Base-by-base conservation (phyloP, 2,888 invertebrate species). In the Erannis defoliaria region DNA sequence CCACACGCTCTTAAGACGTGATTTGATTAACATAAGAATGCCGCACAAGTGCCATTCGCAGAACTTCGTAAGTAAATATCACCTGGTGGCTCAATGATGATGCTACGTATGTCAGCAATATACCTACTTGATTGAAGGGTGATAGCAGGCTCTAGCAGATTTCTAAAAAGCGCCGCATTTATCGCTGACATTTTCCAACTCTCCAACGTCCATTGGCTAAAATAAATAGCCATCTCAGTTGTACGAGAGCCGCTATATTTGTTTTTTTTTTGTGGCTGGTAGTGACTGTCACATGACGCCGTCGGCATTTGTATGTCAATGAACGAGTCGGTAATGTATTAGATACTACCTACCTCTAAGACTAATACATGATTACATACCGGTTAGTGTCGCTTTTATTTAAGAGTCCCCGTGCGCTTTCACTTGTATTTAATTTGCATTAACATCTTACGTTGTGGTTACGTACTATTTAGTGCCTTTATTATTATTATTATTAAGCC, bases 401-500 rank as follows among this genome's bases (percentile, higher is more conserved):
- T 67, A 74, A 68, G 55, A 74, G 67, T 68, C 72, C 70, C 73
- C 64, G 67, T 64, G 67, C 76, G 77, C 84, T 85, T 85, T 85
- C 85, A 80, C 85, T 83, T 71, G 67, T 68, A 67, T 56, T 72
- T 68, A 71, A 78, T 81, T 78, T 74, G 62, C 74, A 76, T 78
- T 5, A 46, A 33, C 46, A 70, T 67, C 51, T 64, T 55, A 40
- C 43, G 55, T 33, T 60, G 33, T 33, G 26, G 16, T n/a, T 23
- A 3, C 23, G 23, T 23, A 23, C 23, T n/a, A n/a, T n/a, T n/a
- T n/a, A n/a, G n/a, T n/a, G n/a, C n/a, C n/a, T n/a, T n/a, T n/a
- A n/a, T n/a, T n/a, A n/a, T n/a, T n/a, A n/a, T n/a, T n/a, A n/a
- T n/a, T n/a, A n/a, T n/a, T n/a, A n/a, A n/a, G n/a, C n/a, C n/a